phyloP scores from a whole-genome alignment of 37 sponge, comb jelly and placozoan species.

The Oopsacas minuta region DNA sequence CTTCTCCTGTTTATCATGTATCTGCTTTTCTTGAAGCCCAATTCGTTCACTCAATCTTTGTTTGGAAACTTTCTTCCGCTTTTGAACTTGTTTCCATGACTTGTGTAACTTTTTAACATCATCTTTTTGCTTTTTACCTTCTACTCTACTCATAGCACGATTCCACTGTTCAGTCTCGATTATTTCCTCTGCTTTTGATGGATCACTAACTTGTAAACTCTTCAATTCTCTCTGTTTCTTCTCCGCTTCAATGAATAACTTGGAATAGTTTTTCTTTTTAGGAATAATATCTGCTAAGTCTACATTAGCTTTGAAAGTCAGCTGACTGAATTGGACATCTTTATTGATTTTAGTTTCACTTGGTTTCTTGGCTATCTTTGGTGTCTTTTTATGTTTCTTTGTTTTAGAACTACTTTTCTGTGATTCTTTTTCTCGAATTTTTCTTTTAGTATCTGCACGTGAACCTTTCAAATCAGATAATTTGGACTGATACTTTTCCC shows the following conservation, averaged over 20 bases:
- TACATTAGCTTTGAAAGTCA: not conserved
- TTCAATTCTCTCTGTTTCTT: not conserved
- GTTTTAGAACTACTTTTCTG: not conserved
- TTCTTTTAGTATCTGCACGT: not conserved
- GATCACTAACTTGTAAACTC: not conserved
- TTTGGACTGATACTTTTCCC: slow-evolving; percentile 5
- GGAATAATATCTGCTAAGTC: not conserved
- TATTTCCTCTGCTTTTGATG: not conserved
- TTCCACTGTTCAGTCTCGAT: not conserved
- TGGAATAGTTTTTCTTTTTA: not conserved
- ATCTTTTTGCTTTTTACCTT: not conserved
- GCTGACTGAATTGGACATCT: slow-evolving; percentile 10
- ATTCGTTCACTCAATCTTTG: not conserved
- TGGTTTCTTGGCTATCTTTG: not conserved
- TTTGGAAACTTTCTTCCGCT: not conserved
- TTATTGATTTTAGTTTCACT: not conserved
- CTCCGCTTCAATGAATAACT: not conserved
- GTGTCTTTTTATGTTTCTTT: not conserved
- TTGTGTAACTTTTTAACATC: not conserved
- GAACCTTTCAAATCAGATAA: not conserved
- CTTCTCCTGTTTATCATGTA: not conserved
- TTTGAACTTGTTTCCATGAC: slow-evolving; percentile 13
- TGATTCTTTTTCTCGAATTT: not conserved
- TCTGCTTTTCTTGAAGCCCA: not conserved
- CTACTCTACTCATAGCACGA: not conserved